Conservation (phyloP, 35 echinoderm and acorn worm species). For the Holothuria glaberrima region DNA sequence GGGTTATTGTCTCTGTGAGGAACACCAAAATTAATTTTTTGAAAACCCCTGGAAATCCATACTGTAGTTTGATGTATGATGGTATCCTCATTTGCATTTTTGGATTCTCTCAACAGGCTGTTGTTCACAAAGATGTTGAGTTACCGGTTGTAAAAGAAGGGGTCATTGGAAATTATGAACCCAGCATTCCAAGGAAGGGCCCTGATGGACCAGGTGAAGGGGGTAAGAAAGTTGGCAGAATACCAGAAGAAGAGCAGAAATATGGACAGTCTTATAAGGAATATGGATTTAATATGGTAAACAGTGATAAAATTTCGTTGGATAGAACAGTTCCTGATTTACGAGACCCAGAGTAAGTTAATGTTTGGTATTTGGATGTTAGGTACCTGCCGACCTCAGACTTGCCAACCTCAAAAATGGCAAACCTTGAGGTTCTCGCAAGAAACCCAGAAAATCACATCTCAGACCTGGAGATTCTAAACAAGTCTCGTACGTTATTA, state of each 20-base stretch:
- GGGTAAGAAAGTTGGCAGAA: slow-evolving; percentile 56
- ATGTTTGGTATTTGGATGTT: too few species aligned
- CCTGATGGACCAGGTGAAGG: slow-evolving; percentile 79
- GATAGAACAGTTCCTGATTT: slow-evolving; percentile 88
- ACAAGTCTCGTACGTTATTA: too few species aligned
- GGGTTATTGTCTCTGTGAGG: too few species aligned
- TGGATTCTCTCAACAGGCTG: not conserved
- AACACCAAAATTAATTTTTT: too few species aligned
- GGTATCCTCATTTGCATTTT: too few species aligned
- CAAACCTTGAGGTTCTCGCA: too few species aligned
- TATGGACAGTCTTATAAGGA: slow-evolving; percentile 76
- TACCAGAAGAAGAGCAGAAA: slow-evolving; percentile 47
- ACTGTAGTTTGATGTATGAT: too few species aligned
- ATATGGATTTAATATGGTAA: slow-evolving; percentile 95
- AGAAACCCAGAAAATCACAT: too few species aligned
- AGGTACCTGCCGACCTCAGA: too few species aligned
- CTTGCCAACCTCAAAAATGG: too few species aligned
- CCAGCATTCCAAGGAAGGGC: not conserved
- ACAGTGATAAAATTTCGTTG: slow-evolving; percentile 89
- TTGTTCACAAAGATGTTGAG: slow-evolving; percentile 43
- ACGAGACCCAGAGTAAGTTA: slow-evolving; percentile 84
- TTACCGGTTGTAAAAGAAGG: slow-evolving; percentile 31
- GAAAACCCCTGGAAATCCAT: too few species aligned
- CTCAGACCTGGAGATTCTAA: too few species aligned
- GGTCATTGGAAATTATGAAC: slow-evolving; percentile 55